Evolutionary conservation across 2,888 invertebrate species (phyloP), one percentile per base, ranked within the genome.

Genomic region (Lasioglossum leucozonium): DNA sequence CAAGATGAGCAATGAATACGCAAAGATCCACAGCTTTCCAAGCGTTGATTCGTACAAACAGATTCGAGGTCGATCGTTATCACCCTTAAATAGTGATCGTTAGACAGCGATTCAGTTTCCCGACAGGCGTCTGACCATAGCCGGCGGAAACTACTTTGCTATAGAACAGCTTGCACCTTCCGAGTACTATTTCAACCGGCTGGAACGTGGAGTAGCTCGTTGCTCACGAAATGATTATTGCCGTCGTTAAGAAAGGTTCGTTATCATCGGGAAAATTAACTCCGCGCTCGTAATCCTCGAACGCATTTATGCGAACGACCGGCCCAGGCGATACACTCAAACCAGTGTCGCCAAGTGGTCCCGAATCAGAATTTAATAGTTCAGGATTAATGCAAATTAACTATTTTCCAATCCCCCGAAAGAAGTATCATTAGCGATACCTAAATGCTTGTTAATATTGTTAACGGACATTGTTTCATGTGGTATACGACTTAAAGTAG

Each of bases 241-340:
- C 72, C 75, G 73, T 74, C 85, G 55, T 51, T 30, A 13, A 30
- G 62, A 73, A 81, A 44, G 62, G 51, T 88, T 88, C 86, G 83
- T 88, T 88, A 88, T 81, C 79, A 83, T 81, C 77, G 73, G 51
- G 55, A 67, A 75, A 86, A 83, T 86, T 86, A 83, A 81, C 88
- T 75, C 82, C 51, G 37, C 65, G 44, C 71, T 77, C 62, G 77
- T 83, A 86, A 87, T 83, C 83, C 77, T 75, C 30, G 58, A 69
- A 74, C 42, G 76, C 58, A 30, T 51, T 44, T 71, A 37, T 22
- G 40, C n/a, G 62, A n/a, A 51, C 22, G 51, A 51, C 51, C n/a
- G 10, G n/a, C 51, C n/a, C 51, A n/a, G 22, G 10, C 51, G 51
- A 51, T 51, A 51, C 51, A 51, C 10, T n/a, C n/a, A 51, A 22